A percentile compares a stretch with the other conserved stretches of the same genome.
These are phyloP conservation scores for Sciurus vulgaris DNA, from an alignment of 2,797 vertebrate genomes.

Conservation along the genomic window DNA sequence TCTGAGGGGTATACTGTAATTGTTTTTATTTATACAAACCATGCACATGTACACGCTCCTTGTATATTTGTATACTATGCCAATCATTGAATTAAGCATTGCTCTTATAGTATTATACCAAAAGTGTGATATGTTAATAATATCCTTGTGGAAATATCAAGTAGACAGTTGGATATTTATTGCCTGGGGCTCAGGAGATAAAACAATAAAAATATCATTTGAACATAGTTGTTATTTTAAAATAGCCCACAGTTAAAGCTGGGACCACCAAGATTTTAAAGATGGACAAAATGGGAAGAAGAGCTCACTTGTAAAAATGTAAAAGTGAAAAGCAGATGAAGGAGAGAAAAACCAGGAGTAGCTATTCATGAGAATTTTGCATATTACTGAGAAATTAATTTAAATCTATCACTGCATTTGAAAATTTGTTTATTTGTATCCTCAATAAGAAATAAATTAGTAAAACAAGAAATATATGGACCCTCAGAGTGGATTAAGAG, in stretches of 20 bases:
- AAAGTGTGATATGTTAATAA: conserved; percentile 22
- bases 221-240: conserved; percentile 31
- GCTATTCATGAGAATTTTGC: background rate
- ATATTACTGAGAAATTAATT: background rate
- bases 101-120: background rate
- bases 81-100: background rate
- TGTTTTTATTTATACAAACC: background rate
- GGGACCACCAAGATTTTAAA: background rate
- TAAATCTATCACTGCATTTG: background rate
- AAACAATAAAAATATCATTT: background rate
- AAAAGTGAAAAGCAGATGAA: background rate
- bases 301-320: background rate
- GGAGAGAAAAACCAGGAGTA: background rate
- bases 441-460: background rate
- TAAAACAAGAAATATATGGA: background rate
- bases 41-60: background rate
- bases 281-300: background rate
- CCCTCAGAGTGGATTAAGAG: background rate
- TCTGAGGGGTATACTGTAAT: background rate
- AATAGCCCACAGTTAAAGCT: background rate
- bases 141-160: conserved; percentile 2
- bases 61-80: background rate
- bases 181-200: background rate
- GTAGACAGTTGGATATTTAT: background rate
- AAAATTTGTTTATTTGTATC: background rate